phyloP scores from a whole-genome alignment of 2,113 vertebrate species.

The Oncorhynchus masou region DNA sequence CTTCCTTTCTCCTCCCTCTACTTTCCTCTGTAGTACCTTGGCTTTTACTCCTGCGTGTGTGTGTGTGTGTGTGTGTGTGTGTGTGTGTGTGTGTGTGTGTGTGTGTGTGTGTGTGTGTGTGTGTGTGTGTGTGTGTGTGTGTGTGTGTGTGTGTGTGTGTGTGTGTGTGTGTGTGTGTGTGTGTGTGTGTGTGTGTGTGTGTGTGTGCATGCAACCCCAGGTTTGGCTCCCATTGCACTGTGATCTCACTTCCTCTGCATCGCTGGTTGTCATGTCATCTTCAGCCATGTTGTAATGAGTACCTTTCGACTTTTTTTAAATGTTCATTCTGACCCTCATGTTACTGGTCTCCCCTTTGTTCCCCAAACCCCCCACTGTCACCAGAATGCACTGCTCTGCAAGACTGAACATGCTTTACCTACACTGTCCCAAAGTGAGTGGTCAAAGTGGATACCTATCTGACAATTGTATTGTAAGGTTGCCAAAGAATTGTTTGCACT shows the following conservation, averaged over 20 bases:
- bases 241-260: slow-evolving; percentile 29
- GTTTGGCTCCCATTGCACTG: slow-evolving; percentile 33
- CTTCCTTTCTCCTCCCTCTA: not conserved
- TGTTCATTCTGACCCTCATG: slow-evolving; percentile 18
- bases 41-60: not conserved
- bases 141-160: not conserved
- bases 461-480: slow-evolving; percentile 76
- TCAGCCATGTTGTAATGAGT: slow-evolving; percentile 7
- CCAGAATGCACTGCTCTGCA: slow-evolving; percentile 69
- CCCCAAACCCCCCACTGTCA: slow-evolving; percentile 41
- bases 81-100: not conserved
- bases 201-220: slow-evolving; percentile 20
- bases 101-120: not conserved
- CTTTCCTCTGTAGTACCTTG: not conserved
- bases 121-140: not conserved
- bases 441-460: slow-evolving; percentile 61
- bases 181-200: not conserved
- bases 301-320: not conserved
- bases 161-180: not conserved
- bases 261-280: slow-evolving; percentile 22
- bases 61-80: not conserved
- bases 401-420: slow-evolving; percentile 63
- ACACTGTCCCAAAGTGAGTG: slow-evolving; percentile 53
- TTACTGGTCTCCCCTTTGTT: slow-evolving; percentile 4
- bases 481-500: slow-evolving; percentile 84